Base-by-base conservation (phyloP, 2,888 invertebrate species). In the Matsumyia berberina region DNA sequence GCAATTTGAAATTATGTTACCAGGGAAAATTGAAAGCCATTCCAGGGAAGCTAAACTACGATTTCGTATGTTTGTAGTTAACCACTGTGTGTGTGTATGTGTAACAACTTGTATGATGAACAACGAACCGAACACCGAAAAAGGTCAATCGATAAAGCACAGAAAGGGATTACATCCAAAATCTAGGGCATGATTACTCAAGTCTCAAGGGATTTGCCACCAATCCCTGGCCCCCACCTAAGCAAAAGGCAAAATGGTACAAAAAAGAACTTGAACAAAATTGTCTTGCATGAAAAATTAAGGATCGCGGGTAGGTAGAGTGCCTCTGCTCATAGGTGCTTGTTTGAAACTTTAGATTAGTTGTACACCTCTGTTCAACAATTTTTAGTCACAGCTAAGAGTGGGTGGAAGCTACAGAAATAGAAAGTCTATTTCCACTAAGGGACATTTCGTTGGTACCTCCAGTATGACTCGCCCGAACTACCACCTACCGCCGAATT, bases 101-200 rank as follows among this genome's bases (percentile, higher is more conserved):
- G 0, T 39, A 64, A 8, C 33, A 19, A 64, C 17, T 24, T 35
- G 24, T 31, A 49, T 37, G 76, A 76, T 42, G 67, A 44, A 77
- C 24, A 35, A 35, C 24, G 53, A 77, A 46, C 37, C 17, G 39
- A 51, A 58, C 9, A 57, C 46, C 33, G 58, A 58, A 76, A 58
- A 77, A 69, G 77, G 77, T 69, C 77, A 77, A 77, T 77, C 77
- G 67, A 77, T 77, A 69, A 77, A 67, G 67, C 77, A 58, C 51
- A 39, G 11, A 51, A 69, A 53, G 60, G 77, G 77, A 67, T 77
- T 77, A 69, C 67, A 60, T 33, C 35, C 46, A 31, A 67, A 77
- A 77, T 77, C 67, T 69, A 58, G 77, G 77, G 60, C 77, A 77
- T 77, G 67, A 77, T 77, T 77, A 67, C 67, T 77, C 51, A 44